Percentiles rank a stretch among this genome's conserved stretches.
phyloP scores from a whole-genome alignment of 2,888 invertebrate species.

The Plagodis dolabraria region DNA sequence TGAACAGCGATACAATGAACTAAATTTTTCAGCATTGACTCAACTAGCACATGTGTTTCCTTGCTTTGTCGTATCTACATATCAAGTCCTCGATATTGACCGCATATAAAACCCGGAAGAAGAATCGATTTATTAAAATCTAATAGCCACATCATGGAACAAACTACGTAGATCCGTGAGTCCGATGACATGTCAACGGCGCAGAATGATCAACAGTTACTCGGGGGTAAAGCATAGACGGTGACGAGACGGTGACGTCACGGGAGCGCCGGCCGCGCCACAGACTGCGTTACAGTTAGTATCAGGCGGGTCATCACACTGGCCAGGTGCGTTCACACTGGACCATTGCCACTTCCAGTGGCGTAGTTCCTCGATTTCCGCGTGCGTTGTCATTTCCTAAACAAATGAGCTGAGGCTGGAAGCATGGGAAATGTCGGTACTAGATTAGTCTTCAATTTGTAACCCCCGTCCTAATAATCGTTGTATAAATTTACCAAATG shows the following conservation, averaged over 20 bases:
- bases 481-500: no score
- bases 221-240: constrained; percentile 46
- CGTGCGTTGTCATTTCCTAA: constrained; percentile 45
- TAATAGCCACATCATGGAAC: constrained; percentile 10
- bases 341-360: constrained; percentile 43
- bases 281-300: constrained; percentile 32
- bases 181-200: constrained; percentile 53
- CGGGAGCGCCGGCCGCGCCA: constrained; percentile 66
- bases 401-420: constrained; percentile 24
- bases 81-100: constrained; percentile 27
- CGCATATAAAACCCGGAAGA: constrained; percentile 41
- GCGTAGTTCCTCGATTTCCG: constrained; percentile 53
- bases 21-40: constrained; percentile 2
- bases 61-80: constrained; percentile 10
- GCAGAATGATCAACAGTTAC: constrained; percentile 22
- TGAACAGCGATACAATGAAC: not conserved
- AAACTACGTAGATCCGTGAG: constrained; percentile 47
- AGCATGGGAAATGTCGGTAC: constrained; percentile 12
- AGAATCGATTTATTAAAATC: constrained; percentile 38
- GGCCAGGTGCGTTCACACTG: constrained; percentile 71
- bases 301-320: constrained; percentile 65
- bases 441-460: constrained; percentile 1
- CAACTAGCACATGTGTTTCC: constrained; percentile 3
- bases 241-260: constrained; percentile 73
- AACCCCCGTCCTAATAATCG: not conserved